Percentiles rank a stretch among this genome's conserved stretches.
Evolutionary conservation across 2,113 vertebrate genomes (phyloP).

Genomic region (Saccopteryx leptura): DNA sequence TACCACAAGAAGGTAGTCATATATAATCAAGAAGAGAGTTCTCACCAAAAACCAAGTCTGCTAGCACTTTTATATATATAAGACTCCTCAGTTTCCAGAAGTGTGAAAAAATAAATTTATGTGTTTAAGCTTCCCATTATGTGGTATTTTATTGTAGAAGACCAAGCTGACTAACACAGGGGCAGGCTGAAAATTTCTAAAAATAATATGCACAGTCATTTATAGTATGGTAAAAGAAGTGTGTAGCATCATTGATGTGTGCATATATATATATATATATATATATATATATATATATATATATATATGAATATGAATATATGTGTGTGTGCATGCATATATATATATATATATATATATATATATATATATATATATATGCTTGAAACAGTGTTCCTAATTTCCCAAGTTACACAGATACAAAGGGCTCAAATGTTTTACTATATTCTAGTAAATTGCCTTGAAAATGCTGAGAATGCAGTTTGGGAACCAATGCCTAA

Average conservation of each 20-base stretch:
- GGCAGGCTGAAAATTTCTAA: not conserved
- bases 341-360: not conserved
- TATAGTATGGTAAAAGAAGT: not conserved
- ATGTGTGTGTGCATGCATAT: not conserved
- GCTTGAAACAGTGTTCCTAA: not conserved
- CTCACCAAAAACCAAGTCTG: not conserved
- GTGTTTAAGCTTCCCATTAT: no score
- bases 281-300: not conserved
- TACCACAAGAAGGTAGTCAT: not conserved
- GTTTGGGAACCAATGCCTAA: not conserved
- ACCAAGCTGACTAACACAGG: not conserved
- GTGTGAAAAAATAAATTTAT: no score
- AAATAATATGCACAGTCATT: not conserved
- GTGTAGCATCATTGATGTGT: not conserved
- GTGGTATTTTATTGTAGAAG: not conserved
- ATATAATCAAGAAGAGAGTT: not conserved
- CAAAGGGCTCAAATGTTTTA: not conserved
- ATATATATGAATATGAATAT: no score
- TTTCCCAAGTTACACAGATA: not conserved
- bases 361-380: not conserved
- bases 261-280: not conserved
- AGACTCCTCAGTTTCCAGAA: no score
- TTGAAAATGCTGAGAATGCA: not conserved
- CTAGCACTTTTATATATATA: not conserved
- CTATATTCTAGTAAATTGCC: not conserved